A percentile compares a stretch with the other conserved stretches of the same genome.
phyloP scores from a whole-genome alignment of 2,797 vertebrate species.

The Amblyraja radiata region DNA sequence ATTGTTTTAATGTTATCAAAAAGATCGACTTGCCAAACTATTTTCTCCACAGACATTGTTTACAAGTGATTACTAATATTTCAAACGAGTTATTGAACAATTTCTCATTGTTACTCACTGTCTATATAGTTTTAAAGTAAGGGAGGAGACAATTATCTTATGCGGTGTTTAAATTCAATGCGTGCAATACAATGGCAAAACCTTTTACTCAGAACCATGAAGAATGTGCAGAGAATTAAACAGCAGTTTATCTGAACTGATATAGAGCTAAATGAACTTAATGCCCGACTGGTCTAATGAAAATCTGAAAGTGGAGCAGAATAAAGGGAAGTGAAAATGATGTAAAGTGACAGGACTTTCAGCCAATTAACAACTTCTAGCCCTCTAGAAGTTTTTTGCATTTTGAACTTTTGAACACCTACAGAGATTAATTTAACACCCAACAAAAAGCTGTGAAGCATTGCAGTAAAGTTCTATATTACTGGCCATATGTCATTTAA shows the following conservation, averaged over 20 bases:
- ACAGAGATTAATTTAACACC: neutral
- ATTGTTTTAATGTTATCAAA: neutral
- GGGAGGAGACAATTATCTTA: neutral
- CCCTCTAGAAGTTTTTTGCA: neutral
- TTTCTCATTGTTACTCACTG: neutral
- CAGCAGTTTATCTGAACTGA: conserved; percentile 30
- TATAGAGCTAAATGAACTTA: neutral
- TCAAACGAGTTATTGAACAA: neutral
- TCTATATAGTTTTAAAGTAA: neutral
- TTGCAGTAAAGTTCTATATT: neutral
- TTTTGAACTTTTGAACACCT: neutral
- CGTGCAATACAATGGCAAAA: neutral
- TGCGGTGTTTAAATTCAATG: neutral
- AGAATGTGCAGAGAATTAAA: conserved; percentile 11
- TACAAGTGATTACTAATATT: neutral
- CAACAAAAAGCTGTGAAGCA: neutral
- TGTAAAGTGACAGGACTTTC: conserved; percentile 1
- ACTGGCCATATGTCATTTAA: neutral
- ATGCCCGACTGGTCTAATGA: conserved; percentile 10
- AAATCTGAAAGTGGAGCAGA: neutral
- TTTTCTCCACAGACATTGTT: neutral
- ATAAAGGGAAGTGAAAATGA: neutral
- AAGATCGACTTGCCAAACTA: neutral
- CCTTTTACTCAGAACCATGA: neutral
- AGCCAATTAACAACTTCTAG: neutral